Evolutionary conservation across 1,140 invertebrate genomes (phyloP), one percentile per base, ranked within the genome.

Genomic region (Hydropsyche tenuis): DNA sequence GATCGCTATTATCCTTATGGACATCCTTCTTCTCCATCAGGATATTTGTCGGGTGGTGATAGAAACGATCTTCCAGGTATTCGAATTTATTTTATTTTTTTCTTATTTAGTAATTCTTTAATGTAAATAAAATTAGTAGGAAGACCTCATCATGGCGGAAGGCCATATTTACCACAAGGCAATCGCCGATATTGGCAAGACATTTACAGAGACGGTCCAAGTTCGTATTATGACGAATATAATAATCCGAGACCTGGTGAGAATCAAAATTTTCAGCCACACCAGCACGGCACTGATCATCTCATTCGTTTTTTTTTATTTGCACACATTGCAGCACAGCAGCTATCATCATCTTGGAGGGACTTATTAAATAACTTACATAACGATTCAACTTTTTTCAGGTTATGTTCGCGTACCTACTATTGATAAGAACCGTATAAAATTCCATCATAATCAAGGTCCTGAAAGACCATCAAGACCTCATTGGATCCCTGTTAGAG

Each of bases 1-100:
- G 92, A 94, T 74, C 87, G 89, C 37, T 94, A 94, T 79, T 92
- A 88, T 78, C 92, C 92, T 0, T 85, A 85, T 75, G 82, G 82
- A 37, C 81, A 84, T 27, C 80, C 82, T 78, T 80, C 85, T 81
- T 78, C 85, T 81, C 69, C 87, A 87, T 22, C 51, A n/a, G 74
- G 72, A 14, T 68, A 74, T 16, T 16, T 60, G 18, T 53, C 64
- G 1, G 56, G 51, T 30, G 62, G 51, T 43, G 73, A 78, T 62
- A 74, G 76, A 65, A 75, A 75, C 20, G 73, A 77, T 46, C 23
- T 62, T 22, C 73, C 76, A 30, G 74, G 75, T 72, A 75, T n/a
- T 73, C 30, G 22, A 23, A 37, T 46, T 23, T 60, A 71, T 30
- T n/a, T n/a, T n/a, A 69, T 45, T 73, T 56, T 11, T 16, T 7